A percentile compares a stretch with the other conserved stretches of the same genome.
These are phyloP conservation scores for Bilobella aurantiaca DNA, from an alignment of 1,140 invertebrate genomes.

Conservation along the genomic window DNA sequence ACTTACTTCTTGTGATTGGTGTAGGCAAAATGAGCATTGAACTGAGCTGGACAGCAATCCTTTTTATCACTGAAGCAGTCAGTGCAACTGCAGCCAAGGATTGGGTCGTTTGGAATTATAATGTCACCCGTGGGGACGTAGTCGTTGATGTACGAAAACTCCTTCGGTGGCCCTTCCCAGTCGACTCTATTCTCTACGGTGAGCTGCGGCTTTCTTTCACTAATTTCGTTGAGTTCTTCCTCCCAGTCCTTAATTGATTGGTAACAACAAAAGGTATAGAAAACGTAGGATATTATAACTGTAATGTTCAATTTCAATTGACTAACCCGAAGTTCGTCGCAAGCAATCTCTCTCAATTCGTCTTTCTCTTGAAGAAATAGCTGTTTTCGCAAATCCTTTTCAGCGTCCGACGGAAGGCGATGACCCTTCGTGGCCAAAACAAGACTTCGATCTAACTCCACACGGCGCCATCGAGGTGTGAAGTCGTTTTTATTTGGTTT, in stretches of 20 bases:
- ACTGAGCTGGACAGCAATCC: slow-evolving; percentile 8
- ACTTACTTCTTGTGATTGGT: slow-evolving; percentile 5
- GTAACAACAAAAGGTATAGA: background rate
- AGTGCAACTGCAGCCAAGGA: slow-evolving; percentile 62
- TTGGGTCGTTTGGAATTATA: slow-evolving; percentile 60
- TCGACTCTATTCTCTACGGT: slow-evolving; percentile 47
- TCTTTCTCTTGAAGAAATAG: slow-evolving; percentile 15
- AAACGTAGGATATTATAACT: background rate
- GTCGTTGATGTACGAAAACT: slow-evolving; percentile 73
- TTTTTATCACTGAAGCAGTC: slow-evolving; percentile 10
- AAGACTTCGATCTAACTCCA: too few species aligned
- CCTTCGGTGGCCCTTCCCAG: slow-evolving; percentile 59
- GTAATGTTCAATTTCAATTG: background rate
- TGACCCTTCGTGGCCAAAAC: too few species aligned
- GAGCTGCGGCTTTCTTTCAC: slow-evolving; percentile 39
- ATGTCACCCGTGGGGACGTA: slow-evolving; percentile 60
- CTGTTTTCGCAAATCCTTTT: slow-evolving; percentile 27
- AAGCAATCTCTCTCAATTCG: background rate
- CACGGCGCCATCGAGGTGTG: too few species aligned
- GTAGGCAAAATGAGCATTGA: slow-evolving; percentile 12
- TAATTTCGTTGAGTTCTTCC: slow-evolving; percentile 41
- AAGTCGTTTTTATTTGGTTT: too few species aligned
- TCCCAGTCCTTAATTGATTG: slow-evolving; percentile 40
- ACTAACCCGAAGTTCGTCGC: background rate
- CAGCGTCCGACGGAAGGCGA: background rate